Evolutionary conservation across 2,113 vertebrate species (phyloP), one percentile per base, ranked within the genome.

Genomic region (Rattus norvegicus): DNA sequence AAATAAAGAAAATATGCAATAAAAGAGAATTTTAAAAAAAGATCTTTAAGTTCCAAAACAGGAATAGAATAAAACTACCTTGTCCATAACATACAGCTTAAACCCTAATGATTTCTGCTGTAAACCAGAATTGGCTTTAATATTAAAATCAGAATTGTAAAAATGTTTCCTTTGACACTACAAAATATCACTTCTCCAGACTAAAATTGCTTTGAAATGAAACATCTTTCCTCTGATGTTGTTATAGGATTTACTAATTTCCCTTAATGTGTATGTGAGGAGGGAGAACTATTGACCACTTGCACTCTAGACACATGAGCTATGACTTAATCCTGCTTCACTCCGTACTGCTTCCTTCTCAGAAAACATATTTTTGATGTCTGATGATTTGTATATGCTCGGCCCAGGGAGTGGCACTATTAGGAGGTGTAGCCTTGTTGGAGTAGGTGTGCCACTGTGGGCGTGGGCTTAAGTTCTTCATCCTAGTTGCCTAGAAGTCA

Each of bases 121-220:
- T 80, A 54, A 85, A 63, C 59, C 13, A 86, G 33, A 77, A 49
- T 96, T 94, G 30, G 33, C 16, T 36, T 89, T 28, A 76, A 61
- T 93, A 85, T 47, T 79, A 54, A 93, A 26, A 91, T 56, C 19
- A 61, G 17, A 88, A 43, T 52, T 93, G 94, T 72, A 7, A 63
- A 56, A 22, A 33, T 24, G 8, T 84, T 81, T 81, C 0, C 39
- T 47, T 88, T 84, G 81, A 30, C n/a, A 67, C 56, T 86, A 73
- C 8, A 24, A 79, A 73, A 14, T 72, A 16, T 28, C 20, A 79
- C 1, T 84, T 94, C 56, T 79, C 54, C 0, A 84, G 3, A 5
- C 63, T 84, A 91, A 59, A 92, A 77, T 83, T 13, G 2, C 73
- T 94, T 94, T 72, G 75, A 26, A 16, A 30, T 83, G 75, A 96